These are phyloP conservation scores for Ennomos quercinarius DNA, from an alignment of 2,888 invertebrate genomes.

Conservation along the genomic window DNA sequence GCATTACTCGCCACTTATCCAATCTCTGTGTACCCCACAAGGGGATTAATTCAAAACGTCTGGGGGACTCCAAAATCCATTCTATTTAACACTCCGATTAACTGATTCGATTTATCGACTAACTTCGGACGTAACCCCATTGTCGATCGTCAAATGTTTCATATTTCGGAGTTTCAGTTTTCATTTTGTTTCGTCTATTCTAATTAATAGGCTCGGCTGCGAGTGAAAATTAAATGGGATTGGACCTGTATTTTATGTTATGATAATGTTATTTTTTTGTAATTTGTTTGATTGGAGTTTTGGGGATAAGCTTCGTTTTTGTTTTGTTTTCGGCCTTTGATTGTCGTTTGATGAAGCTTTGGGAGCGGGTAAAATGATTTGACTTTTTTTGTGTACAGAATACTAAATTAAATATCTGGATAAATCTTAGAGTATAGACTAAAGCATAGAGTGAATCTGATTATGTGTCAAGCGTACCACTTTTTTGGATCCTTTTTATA, in stretches of 20 bases:
- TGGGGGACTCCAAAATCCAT: conserved; percentile 52
- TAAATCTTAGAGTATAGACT: no score
- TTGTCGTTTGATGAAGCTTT: background rate
- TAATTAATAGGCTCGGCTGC: conserved; percentile 14
- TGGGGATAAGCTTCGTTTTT: no score
- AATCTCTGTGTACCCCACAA: conserved; percentile 40
- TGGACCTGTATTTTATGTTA: conserved; percentile 5
- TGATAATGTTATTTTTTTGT: background rate
- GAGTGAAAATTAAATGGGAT: background rate
- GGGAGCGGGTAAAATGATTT: no score
- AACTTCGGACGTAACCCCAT: conserved; percentile 48
- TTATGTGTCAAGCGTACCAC: no score
- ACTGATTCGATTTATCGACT: conserved; percentile 62
- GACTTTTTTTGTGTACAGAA: no score
- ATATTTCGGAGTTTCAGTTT: conserved; percentile 39
- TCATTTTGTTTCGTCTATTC: conserved; percentile 22
- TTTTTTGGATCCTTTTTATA: no score
- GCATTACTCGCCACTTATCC: conserved; percentile 24
- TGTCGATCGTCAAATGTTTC: conserved; percentile 39
- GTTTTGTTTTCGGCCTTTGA: background rate
- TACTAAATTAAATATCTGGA: no score
- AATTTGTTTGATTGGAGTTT: background rate
- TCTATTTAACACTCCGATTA: conserved; percentile 65
- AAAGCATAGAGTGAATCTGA: no score
- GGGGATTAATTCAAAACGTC: conserved; percentile 56